Conservation (phyloP, 2,113 vertebrate genomes). For the Thinocorus orbignyianus region DNA sequence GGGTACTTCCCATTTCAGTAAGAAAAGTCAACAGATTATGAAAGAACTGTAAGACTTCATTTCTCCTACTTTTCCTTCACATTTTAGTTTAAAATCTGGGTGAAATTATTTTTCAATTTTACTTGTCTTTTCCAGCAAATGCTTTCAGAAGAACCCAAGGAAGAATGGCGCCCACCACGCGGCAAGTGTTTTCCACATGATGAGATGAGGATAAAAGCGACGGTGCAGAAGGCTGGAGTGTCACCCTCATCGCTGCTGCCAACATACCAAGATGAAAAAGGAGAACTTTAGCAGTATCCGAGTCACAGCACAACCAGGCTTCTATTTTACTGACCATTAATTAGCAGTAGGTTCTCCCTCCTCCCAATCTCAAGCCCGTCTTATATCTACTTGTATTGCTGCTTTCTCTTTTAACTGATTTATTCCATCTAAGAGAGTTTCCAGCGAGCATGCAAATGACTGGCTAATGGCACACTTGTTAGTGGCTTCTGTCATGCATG, state of each 20-base stretch:
- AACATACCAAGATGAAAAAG: neutral
- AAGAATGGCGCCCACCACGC: neutral
- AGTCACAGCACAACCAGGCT: neutral
- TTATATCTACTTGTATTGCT: neutral
- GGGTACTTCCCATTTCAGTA: neutral
- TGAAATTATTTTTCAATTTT: neutral
- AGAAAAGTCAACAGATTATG: neutral
- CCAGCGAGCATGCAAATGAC: neutral
- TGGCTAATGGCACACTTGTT: conserved; percentile 29
- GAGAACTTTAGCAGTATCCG: neutral
- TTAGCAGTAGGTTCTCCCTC: neutral
- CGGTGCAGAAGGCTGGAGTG: neutral
- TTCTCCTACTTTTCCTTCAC: neutral
- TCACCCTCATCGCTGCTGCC: neutral
- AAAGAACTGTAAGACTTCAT: neutral
- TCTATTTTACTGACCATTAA: neutral
- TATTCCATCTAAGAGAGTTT: neutral
- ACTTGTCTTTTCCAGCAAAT: neutral
- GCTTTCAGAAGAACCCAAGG: neutral
- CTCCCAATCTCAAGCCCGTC: neutral
- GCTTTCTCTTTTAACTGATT: neutral
- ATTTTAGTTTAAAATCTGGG: neutral
- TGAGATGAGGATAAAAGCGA: neutral
- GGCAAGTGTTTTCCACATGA: neutral
- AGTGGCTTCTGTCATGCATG: conserved; percentile 2